A percentile compares a stretch with the other conserved stretches of the same genome.
Conservation (phyloP, 30 jellyfish, hydroid and myxozoan genomes). For the Aurelia sp. region DNA sequence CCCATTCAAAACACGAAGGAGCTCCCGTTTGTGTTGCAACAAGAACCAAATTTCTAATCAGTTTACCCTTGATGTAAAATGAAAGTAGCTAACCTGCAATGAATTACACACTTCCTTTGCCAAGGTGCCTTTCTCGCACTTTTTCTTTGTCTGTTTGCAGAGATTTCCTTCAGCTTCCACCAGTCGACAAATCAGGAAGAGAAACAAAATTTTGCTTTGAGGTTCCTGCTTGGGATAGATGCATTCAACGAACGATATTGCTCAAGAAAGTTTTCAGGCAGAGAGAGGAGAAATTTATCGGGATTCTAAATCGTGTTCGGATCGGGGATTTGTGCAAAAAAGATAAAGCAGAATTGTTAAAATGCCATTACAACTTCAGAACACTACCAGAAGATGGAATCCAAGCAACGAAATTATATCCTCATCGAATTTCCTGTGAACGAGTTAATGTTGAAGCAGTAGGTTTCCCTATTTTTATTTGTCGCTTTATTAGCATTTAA, state of each 20-base stretch:
- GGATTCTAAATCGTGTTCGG: constrained; percentile 67
- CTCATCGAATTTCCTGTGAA: constrained; percentile 70
- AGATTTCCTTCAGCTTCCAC: constrained; percentile 90
- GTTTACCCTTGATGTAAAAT: too few relatives aligned
- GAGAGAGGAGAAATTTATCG: constrained; percentile 51
- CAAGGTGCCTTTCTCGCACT: too few relatives aligned
- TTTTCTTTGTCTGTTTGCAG: not conserved
- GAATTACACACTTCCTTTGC: too few relatives aligned
- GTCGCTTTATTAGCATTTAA: too few relatives aligned
- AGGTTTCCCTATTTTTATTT: not conserved
- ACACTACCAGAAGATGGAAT: constrained; percentile 58
- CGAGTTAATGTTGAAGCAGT: constrained; percentile 65
- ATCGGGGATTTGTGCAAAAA: constrained; percentile 45
- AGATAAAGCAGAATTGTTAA: constrained; percentile 52
- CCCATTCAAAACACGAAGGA: too few relatives aligned
- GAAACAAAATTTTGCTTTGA: constrained; percentile 64
- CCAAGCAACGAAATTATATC: constrained; percentile 72
- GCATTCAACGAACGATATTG: constrained; percentile 48
- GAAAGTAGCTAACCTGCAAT: too few relatives aligned
- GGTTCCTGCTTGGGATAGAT: constrained; percentile 67
- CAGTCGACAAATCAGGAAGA: constrained; percentile 31
- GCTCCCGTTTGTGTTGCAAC: too few relatives aligned
- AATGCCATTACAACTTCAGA: constrained; percentile 46
- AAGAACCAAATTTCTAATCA: too few relatives aligned
- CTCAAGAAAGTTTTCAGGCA: constrained; percentile 80